Conservation (phyloP, 2,888 invertebrate genomes). For the Eremobia ochroleuca region DNA sequence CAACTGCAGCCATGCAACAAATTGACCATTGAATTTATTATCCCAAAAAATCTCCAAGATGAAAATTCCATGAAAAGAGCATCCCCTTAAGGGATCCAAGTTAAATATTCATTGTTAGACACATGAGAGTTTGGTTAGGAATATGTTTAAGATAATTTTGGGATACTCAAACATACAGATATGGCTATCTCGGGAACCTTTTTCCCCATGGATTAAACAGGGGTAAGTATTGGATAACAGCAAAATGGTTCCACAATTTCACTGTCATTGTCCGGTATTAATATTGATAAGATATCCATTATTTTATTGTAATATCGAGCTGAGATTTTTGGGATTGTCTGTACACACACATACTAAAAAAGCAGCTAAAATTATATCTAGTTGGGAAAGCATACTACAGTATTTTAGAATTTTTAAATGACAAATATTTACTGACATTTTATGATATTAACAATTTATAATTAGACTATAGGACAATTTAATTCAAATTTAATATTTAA, state of each 20-base stretch:
- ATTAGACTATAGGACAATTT: too few relatives aligned
- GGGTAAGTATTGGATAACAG: background rate
- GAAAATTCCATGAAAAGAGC: conserved; percentile 32
- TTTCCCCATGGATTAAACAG: conserved; percentile 34
- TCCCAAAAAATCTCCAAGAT: background rate
- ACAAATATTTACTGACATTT: too few relatives aligned
- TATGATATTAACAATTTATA: too few relatives aligned
- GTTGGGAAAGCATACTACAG: too few relatives aligned
- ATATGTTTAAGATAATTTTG: conserved; percentile 59
- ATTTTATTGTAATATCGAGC: background rate
- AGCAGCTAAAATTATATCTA: too few relatives aligned
- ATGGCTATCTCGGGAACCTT: conserved; percentile 40
- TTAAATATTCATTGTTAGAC: conserved; percentile 67
- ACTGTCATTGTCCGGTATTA: background rate
- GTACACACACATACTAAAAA: too few relatives aligned
- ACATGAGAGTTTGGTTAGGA: conserved; percentile 39
- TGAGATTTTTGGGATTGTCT: too few relatives aligned
- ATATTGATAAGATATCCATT: background rate
- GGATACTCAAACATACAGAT: conserved; percentile 31
- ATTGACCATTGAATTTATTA: background rate
- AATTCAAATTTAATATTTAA: too few relatives aligned
- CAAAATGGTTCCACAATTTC: background rate
- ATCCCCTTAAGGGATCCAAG: conserved; percentile 42
- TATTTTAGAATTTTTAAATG: too few relatives aligned
- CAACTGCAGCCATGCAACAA: background rate